Evolutionary conservation across 2,113 vertebrate species (phyloP), one percentile per base, ranked within the genome.

Genomic region (Recurvirostra avosetta): DNA sequence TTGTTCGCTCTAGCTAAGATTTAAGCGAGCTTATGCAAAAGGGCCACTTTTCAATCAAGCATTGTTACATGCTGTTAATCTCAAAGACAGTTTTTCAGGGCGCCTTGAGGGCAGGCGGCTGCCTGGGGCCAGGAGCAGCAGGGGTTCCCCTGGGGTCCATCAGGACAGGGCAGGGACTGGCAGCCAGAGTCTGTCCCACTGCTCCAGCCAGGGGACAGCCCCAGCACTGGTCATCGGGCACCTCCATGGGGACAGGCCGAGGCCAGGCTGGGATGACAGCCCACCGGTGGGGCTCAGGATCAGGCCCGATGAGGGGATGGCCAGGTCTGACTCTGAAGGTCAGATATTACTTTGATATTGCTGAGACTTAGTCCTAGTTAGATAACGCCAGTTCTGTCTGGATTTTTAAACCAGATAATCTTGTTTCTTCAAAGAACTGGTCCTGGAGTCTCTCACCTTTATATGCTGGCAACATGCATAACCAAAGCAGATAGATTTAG

Each of bases 91-190:
- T 40, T 58, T 45, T 80, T 74, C 49, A 40, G 23, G 34, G 36
- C 4, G 0, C 26, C 40, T 53, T 1, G 2, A 43, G 15, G 41
- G 29, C 65, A 20, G 15, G 27, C 0, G 2, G 13, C 49, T 50
- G 34, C 36, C 34, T 14, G 32, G 27, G 25, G 6, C 12, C 27
- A 15, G 68, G 38, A 36, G 40, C 16, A 15, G 23, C 40, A n/a
- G 34, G 32, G n/a, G 14, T 25, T 86, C 8, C 29, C 40, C 18
- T 32, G 32, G 32, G 10, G 4, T 68, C n/a, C 2, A 0, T 41
- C 53, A 32, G 56, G 45, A 38, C 27, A 78, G n/a, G n/a, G 55
- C 26, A 41, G n/a, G 30, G 30, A 17, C 52, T 26, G 52, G 61
- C 45, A 53, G 15, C 29, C 13, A 4, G n/a, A 41, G 30, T 49